Evolutionary conservation across 2,888 invertebrate species (phyloP), one percentile per base, ranked within the genome.

Genomic region (Noctua janthina): DNA sequence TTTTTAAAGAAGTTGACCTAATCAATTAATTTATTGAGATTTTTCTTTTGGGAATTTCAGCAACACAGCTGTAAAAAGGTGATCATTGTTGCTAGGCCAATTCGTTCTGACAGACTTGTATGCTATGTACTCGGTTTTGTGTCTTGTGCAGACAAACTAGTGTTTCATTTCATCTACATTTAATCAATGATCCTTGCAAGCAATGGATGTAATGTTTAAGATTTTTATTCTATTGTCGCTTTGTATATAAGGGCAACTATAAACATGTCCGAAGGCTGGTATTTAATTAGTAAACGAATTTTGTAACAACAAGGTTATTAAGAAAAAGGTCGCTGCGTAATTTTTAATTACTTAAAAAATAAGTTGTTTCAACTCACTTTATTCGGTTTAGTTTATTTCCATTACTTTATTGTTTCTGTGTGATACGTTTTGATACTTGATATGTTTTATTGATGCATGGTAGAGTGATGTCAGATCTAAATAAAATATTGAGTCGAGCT

Each of bases 261-360:
- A 88, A 69, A 73, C n/a, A 68, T 87, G 87, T 88, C 84, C 86
- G 86, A 87, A 89, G 88, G 88, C 87, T 89, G 89, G 89, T 88
- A 79, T 76, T 8, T 74, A 83, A 82, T 74, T 77, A 77, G 83
- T 81, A 83, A 89, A 90, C 87, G 84, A 87, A 85, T 85, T 89
- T 88, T 89, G 80, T 90, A 90, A 80, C 79, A 83, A 77, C 79
- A 82, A 66, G 68, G 79, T 76, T 83, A 66, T 83, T 81, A 85
- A 85, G 81, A 70, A 83, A 81, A 82, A 84, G 85, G 88, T 90
- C 78, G 86, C 88, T 87, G 83, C 79, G 85, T 88, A 81, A 82
- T 75, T 85, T 81, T 86, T 86, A 82, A 82, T 79, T 84, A 81
- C 73, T 86, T 78, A 77, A 79, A 82, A 70, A 71, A 73, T 76